Evolutionary conservation across 2,888 invertebrate species (phyloP), one percentile per base, ranked within the genome.

Genomic region (Cerceris ruficornis): DNA sequence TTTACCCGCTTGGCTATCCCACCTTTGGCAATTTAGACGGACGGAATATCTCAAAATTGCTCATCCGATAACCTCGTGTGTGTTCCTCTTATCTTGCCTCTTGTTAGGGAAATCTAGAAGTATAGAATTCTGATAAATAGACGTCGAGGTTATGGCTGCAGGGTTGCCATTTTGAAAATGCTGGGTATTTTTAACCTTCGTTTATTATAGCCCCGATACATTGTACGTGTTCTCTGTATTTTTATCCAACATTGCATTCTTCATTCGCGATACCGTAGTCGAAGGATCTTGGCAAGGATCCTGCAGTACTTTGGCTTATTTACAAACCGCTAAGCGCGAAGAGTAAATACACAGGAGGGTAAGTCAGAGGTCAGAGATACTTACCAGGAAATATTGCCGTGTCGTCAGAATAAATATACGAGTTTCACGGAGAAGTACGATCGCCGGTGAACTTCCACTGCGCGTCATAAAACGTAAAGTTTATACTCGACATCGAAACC

Each of bases 261-360:
- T 28, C 28, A 28, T 28, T 28, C 28, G 28, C 28, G 28, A 28
- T 7, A 17, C 15, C 15, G 14, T 13, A n/a, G 49, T 1, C 55
- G 41, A 57, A 75, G 67, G 46, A 69, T 69, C 65, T 54, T 69
- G 69, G 75, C 75, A 69, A 77, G 61, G 65, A 77, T 69, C 49
- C 69, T n/a, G 67, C 1, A 75, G 75, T 55, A 52, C 55, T 57
- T 57, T 60, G 65, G 69, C 69, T 77, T 75, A 75, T 77, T 76
- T 76, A 69, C 76, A 75, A 66, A 61, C 65, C 75, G 55, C 69
- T 65, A 65, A 65, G 65, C 75, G 77, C 6, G 55, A 57, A 62
- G 42, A 41, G 69, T 57, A 52, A 69, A 66, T 57, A 69, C 41
- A 69, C 43, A 15, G 6, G 11, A 2, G 57, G 17, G 15, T 11